Evolutionary conservation across 2,797 vertebrate genomes (phyloP), one percentile per base, ranked within the genome.

Genomic region (Champsocephalus gunnari): DNA sequence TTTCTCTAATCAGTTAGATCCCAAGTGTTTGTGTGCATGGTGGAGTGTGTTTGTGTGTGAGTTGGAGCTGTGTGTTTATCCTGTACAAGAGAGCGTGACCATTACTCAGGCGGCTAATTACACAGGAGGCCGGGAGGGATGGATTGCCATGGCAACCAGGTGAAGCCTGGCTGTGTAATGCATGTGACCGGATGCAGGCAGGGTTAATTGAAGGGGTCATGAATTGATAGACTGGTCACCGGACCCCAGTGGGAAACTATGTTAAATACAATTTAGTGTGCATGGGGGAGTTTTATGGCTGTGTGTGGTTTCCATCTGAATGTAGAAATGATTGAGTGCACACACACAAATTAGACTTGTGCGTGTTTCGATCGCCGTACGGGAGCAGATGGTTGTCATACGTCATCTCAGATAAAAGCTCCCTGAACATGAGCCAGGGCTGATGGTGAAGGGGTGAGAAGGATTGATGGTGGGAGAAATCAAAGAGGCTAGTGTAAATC

Each of bases 111-210:
- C 56, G 73, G 77, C 68, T 88, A 90, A 91, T 92, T 90, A 89
- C 65, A 61, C 66, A 53, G 48, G 71, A 64, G 49, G 34, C 49
- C 55, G 45, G 63, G 67, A 56, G 53, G 55, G 64, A 54, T 21
- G 45, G 49, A 75, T 92, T 79, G 34, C 89, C 73, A 84, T 88
- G 83, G 88, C 78, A 89, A 89, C 86, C 79, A 88, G 87, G 86
- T 87, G 77, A 76, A 63, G 43, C 47, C n/a, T 62, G 76, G 44
- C 65, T 76, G 28, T 34, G 67, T 44, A 24, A 62, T 21, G 8
- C 12, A 66, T 45, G 19, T 59, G 68, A 68, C 49, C 59, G 63
- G 44, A 73, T 12, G 19, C 57, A 38, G 56, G 34, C n/a, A 53
- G 58, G 71, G 61, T 66, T 77, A n/a, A 57, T 62, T 79, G 73